Base-by-base conservation (phyloP, 2,113 vertebrate genomes). In the Climacteris rufus region DNA sequence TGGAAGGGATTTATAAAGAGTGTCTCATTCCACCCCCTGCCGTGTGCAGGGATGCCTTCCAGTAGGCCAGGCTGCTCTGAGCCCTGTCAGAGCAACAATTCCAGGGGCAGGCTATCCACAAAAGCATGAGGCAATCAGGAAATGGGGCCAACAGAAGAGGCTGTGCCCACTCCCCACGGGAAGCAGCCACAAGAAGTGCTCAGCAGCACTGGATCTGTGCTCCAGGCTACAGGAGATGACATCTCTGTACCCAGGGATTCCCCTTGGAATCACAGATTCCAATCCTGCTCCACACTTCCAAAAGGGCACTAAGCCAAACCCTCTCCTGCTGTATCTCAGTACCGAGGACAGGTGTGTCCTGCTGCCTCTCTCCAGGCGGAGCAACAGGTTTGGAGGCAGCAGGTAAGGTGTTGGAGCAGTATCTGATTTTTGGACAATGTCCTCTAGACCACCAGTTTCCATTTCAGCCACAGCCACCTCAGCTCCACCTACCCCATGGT, bases 51-150 rank as follows among this genome's bases (percentile, higher is more conserved):
- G 53, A 47, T 57, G 56, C 10, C 40, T 60, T 15, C 31, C 40
- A 11, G 35, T 1, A 7, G 0, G 14, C 2, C 57, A 72, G 21
- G 39, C 0, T 71, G 31, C 25, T 83, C 44, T 59, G 27, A 42
- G 17, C 9, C 23, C 25, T 0, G 0, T 47, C 63, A 52, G 59
- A 1, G 44, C 52, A 28, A 4, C 9, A 18, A 7, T 86, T 1
- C 35, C 53, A 80, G 35, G 47, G 53, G 76, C 30, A 15, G 12
- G 7, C 1, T n/a, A 50, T 1, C 76, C 74, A 44, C 16, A 2
- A 52, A 76, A 68, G 13, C 7, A 15, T 7, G 4, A 11, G 30
- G 28, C 54, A 69, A 52, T 16, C 7, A 42, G 30, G 27, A 44
- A 27, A 39, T 18, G 37, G 37, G 7, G 37, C 44, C 66, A 64